These are phyloP conservation scores for Porites divaricata DNA, from an alignment of 92 coral and sea anemone genomes.

Conservation along the genomic window DNA sequence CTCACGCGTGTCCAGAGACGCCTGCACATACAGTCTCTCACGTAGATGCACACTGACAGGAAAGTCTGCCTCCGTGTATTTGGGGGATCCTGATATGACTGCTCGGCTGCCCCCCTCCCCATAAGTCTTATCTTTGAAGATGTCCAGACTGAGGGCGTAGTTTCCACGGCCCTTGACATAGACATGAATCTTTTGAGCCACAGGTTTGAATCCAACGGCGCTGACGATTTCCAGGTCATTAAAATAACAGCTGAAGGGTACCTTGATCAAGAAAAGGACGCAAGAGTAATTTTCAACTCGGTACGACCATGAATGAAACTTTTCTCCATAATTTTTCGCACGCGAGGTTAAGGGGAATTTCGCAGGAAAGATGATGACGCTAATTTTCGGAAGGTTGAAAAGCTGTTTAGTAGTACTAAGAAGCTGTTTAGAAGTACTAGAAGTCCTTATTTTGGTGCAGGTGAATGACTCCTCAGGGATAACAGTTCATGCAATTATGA, in stretches of 20 bases:
- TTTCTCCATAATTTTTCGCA: no score
- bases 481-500: no score
- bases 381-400: no score
- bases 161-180: constrained; percentile 81
- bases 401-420: no score
- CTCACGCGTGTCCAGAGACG: constrained; percentile 79
- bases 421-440: no score
- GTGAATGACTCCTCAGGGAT: no score
- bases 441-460: no score
- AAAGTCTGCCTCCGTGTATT: constrained; percentile 75
- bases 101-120: constrained; percentile 2
- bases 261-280: neutral
- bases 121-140: constrained; percentile 60
- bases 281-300: no score
- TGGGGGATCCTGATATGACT: constrained; percentile 1
- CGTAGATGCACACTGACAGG: constrained; percentile 78
- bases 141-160: constrained; percentile 66
- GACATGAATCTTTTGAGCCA: constrained; percentile 69
- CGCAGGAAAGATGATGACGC: no score
- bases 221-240: constrained; percentile 79
- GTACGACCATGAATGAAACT: no score
- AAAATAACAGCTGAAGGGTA: constrained; percentile 88
- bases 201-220: constrained; percentile 82
- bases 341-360: no score
- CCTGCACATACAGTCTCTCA: constrained; percentile 82